Conservation (phyloP, 2,888 invertebrate species). For the Nomada flava region DNA sequence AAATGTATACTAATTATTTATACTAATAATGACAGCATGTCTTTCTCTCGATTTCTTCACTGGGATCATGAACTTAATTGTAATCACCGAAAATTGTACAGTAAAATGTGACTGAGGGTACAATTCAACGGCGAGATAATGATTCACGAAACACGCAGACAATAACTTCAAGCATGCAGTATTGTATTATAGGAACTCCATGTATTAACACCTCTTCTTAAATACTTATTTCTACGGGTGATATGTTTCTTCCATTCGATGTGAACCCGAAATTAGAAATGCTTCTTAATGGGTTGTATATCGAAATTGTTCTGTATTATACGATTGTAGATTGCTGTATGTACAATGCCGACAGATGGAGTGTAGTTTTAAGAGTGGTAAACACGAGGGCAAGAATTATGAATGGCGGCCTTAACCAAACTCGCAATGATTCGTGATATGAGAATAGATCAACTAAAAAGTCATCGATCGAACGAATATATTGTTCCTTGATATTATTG, state of each 20-base stretch:
- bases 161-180: background rate
- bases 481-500: slow-evolving; percentile 80
- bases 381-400: slow-evolving; percentile 48
- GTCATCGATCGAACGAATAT: slow-evolving; percentile 79
- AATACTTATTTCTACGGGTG: background rate
- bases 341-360: slow-evolving; percentile 38
- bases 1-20: background rate
- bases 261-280: background rate
- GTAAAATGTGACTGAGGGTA: background rate
- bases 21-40: background rate
- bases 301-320: background rate
- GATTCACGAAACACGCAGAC: background rate
- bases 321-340: slow-evolving; percentile 31
- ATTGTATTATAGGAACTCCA: background rate
- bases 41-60: background rate
- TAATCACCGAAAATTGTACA: background rate
- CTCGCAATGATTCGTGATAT: slow-evolving; percentile 82
- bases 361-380: slow-evolving; percentile 30
- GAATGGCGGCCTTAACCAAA: slow-evolving; percentile 78
- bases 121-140: background rate
- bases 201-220: background rate
- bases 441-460: slow-evolving; percentile 73
- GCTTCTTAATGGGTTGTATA: background rate
- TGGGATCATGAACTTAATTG: background rate
- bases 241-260: background rate